Percentiles rank a stretch among this genome's conserved stretches.
phyloP scores from a whole-genome alignment of 2,113 vertebrate species.

The Elephas maximus region DNA sequence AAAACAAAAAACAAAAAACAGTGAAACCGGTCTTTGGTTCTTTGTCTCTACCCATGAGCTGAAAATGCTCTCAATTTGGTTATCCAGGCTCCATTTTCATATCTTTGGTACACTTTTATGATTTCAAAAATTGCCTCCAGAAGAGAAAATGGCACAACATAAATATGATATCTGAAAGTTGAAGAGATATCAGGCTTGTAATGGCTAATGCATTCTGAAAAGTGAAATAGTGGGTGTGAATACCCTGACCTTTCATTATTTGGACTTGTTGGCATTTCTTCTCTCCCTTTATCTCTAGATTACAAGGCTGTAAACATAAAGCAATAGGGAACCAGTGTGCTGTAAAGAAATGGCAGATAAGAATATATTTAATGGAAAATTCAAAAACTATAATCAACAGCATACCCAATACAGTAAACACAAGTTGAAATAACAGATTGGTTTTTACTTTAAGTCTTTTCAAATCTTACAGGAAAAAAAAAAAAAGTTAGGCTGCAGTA shows the following conservation, averaged over 20 bases:
- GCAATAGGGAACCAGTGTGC: background rate
- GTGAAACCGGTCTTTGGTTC: background rate
- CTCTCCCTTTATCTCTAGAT: constrained; percentile 24
- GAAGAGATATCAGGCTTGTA: constrained; percentile 2
- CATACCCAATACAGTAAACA: background rate
- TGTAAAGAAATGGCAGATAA: constrained; percentile 52
- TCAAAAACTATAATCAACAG: constrained; percentile 19
- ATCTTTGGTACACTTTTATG: background rate
- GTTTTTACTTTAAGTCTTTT: background rate
- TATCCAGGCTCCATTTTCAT: background rate
- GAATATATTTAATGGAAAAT: constrained; percentile 57
- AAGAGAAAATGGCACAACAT: constrained; percentile 55
- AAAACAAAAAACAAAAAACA: constrained; percentile 34
- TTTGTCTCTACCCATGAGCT: constrained; percentile 13
- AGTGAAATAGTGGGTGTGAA: background rate
- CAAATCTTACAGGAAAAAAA: constrained; percentile 29
- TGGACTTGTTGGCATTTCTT: constrained; percentile 56
- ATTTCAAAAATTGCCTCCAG: constrained; percentile 45
- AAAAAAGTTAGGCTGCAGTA: background rate
- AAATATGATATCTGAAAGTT: constrained; percentile 46
- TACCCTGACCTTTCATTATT: constrained; percentile 41
- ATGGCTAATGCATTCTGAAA: constrained; percentile 27
- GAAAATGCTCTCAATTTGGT: constrained; percentile 47
- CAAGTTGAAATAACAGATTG: constrained; percentile 44
- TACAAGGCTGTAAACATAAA: constrained; percentile 28